Conservation (phyloP, 2,888 invertebrate species). For the Cheilosia scutellata region DNA sequence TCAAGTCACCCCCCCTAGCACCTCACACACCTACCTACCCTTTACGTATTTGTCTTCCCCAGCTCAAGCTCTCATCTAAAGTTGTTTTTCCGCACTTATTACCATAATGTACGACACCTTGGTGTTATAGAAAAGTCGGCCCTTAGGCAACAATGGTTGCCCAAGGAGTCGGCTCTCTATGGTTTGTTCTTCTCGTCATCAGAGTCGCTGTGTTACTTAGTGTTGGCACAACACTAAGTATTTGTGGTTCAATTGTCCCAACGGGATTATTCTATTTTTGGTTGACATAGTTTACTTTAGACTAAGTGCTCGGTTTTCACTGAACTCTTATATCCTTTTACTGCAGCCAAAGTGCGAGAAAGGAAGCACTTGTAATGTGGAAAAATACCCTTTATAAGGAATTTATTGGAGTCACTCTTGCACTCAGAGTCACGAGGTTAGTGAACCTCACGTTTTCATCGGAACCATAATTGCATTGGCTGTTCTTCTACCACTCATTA, state of each 20-base stretch:
- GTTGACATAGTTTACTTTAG: slow-evolving; percentile 72
- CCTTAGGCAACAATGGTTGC: slow-evolving; percentile 54
- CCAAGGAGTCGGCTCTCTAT: slow-evolving; percentile 20
- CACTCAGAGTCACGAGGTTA: slow-evolving; percentile 23
- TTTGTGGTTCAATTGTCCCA: slow-evolving; percentile 60
- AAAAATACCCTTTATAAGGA: slow-evolving; percentile 20
- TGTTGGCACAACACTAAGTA: slow-evolving; percentile 37
- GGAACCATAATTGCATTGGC: slow-evolving; percentile 32
- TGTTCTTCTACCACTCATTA: slow-evolving; percentile 50
- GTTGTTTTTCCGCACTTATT: slow-evolving; percentile 58
- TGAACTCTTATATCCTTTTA: neutral
- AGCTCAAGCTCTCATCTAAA: slow-evolving; percentile 9
- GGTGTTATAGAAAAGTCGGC: slow-evolving; percentile 14
- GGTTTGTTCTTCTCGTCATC: slow-evolving; percentile 9
- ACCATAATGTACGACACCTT: slow-evolving; percentile 57
- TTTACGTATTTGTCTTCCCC: slow-evolving; percentile 5
- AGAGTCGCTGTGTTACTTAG: slow-evolving; percentile 33
- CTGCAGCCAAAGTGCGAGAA: slow-evolving; percentile 40
- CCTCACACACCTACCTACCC: neutral
- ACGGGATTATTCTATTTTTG: slow-evolving; percentile 65
- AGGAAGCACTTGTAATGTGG: slow-evolving; percentile 43
- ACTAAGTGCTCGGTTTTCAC: slow-evolving; percentile 21
- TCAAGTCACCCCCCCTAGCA: neutral
- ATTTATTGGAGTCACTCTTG: slow-evolving; percentile 40
- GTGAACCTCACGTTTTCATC: slow-evolving; percentile 53